Base-by-base conservation (phyloP, 1,140 invertebrate species). In the Hypsibius dujardini region DNA sequence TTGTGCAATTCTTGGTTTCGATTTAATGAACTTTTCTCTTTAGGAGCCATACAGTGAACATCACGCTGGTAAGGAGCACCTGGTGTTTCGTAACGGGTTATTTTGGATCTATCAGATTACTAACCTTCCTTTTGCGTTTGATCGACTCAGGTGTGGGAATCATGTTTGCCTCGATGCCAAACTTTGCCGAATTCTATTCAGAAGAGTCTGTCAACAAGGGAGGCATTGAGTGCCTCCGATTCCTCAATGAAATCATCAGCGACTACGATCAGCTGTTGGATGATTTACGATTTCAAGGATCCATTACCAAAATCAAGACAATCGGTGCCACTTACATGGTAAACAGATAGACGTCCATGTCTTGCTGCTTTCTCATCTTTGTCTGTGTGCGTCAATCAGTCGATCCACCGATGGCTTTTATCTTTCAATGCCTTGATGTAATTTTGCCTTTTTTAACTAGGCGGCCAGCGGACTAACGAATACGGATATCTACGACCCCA, bases 261-360 rank as follows among this genome's bases (percentile, higher is more conserved):
- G 94, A 96, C 82, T 97, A 95, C 80, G 94, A 97, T 84, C 88
- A 93, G 90, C 81, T 94, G 71, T 77, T 95, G 72, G 90, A 92
- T 76, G 83, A 88, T 71, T 83, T 86, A 0, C 86, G 90, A 77
- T 92, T 90, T 78, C 86, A 88, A 77, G 87, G 90, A 76, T 77
- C 80, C 70, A 91, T 95, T 47, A 93, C 92, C 70, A 97, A 97
- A 84, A 97, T 97, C 69, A 97, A 97, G 81, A 97, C 94, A 14
- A 96, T 97, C 75, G 90, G 92, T 46, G 93, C 92, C 1, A 95
- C 92, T 0, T 97, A 96, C 77, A 97, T 97, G 94, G 92, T 67
- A 7, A 67, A n/a, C n/a, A n/a, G n/a, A n/a, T n/a, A n/a, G n/a
- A n/a, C n/a, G n/a, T n/a, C n/a, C n/a, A n/a, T n/a, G n/a, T n/a